A percentile compares a stretch with the other conserved stretches of the same genome.
Conservation (phyloP, 2,113 vertebrate species). For the Oryzias curvinotus region DNA sequence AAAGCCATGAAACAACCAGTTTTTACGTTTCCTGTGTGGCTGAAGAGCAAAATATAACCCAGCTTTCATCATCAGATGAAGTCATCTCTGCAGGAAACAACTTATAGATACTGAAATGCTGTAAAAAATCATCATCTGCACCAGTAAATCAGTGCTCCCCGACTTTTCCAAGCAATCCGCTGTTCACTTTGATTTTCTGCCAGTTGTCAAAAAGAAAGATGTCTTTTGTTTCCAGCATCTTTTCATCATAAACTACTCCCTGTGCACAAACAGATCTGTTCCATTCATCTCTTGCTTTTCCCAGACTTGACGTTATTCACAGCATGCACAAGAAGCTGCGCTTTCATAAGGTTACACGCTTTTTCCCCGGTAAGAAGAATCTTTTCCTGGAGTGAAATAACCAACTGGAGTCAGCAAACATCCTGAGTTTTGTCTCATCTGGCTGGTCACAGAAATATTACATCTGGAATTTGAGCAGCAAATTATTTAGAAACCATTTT, state of each 20-base stretch:
- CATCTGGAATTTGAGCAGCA: too few relatives aligned
- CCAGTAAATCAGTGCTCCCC: constrained; percentile 54
- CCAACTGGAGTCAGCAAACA: too few relatives aligned
- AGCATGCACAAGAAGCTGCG: neutral
- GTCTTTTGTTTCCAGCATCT: constrained; percentile 44
- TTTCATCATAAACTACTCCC: constrained; percentile 43
- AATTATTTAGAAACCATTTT: too few relatives aligned
- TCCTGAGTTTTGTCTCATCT: too few relatives aligned
- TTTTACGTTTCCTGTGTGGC: neutral
- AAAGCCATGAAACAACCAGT: neutral
- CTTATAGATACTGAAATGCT: constrained; percentile 20
- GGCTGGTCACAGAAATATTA: too few relatives aligned
- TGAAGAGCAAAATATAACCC: too few relatives aligned
- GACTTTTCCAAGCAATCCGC: constrained; percentile 42
- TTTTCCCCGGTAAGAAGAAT: too few relatives aligned
- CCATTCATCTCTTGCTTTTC: constrained; percentile 22
- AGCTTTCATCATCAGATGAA: constrained; percentile 5
- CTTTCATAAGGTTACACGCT: too few relatives aligned
- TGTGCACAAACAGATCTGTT: constrained; percentile 19
- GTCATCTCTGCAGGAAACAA: constrained; percentile 22
- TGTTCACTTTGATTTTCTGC: constrained; percentile 47
- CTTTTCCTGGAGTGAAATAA: too few relatives aligned
- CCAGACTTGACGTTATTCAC: constrained; percentile 27
- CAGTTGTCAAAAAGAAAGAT: constrained; percentile 56
- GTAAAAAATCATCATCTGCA: constrained; percentile 28